Evolutionary conservation across 2,797 vertebrate genomes (phyloP), one percentile per base, ranked within the genome.

Genomic region (Cygnus olor): DNA sequence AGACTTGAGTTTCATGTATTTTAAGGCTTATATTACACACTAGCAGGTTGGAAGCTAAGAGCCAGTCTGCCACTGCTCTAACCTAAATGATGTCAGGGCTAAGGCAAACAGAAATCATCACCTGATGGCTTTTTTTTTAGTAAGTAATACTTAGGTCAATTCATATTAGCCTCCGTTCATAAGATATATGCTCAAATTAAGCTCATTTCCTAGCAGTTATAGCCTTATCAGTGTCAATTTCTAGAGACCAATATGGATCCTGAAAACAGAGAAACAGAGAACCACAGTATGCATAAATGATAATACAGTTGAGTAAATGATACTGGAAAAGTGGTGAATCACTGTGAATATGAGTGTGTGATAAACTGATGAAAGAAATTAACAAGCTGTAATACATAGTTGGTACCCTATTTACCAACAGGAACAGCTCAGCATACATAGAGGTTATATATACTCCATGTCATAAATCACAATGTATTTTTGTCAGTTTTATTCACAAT

Each of bases 101-200:
- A 80, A 64, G 72, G 38, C 66, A 93, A 57, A 56, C n/a, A 80
- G 72, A 93, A 81, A 69, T 90, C 76, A 90, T 3, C 65, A 89
- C 36, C 57, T 76, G 72, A 58, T 28, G 36, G n/a, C 45, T 85
- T 88, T 65, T 79, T 66, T 36, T 86, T 72, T 58, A 89, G 30
- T 63, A 18, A 42, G 30, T 44, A 79, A 86, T 36, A 38, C 38
- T 91, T 42, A 70, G n/a, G 36, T 84, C 44, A 49, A 73, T 69
- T 56, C n/a, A 10, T 70, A 83, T 38, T 45, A 70, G 27, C 14
- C 47, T 64, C 65, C 63, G 13, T 60, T 88, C 70, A 64, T 70
- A 96, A 88, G 36, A 79, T 42, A 54, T 53, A 61, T 66, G 51
- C 25, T 68, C 51, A 80, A 56, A 74, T 83, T 40, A 74, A 65